A percentile compares a stretch with the other conserved stretches of the same genome.
phyloP scores from a whole-genome alignment of 2,797 vertebrate species.

The Danio kyathit region DNA sequence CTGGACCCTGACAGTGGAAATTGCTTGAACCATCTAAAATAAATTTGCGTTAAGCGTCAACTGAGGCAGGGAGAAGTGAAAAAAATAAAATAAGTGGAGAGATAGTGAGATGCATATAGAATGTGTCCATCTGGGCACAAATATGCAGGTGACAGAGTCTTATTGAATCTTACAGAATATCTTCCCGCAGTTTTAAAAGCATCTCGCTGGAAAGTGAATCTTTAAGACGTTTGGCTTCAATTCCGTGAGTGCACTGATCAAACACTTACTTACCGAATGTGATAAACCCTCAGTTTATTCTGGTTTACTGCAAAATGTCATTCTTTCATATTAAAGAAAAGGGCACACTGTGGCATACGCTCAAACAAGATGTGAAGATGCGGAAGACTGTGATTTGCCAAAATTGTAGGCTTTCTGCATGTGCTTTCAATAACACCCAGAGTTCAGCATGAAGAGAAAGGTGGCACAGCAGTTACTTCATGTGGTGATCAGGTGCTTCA shows the following conservation, averaged over 20 bases:
- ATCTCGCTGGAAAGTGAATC: slow-evolving; percentile 3
- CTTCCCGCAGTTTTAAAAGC: slow-evolving; percentile 1
- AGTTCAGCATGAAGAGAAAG: background rate
- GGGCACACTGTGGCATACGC: background rate
- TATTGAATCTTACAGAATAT: slow-evolving; percentile 2
- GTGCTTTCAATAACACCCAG: background rate
- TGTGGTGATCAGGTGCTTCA: too few species aligned
- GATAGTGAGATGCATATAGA: background rate
- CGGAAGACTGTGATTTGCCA: background rate
- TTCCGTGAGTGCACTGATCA: background rate
- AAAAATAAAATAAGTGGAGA: background rate
- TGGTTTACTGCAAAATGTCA: slow-evolving; percentile 8
- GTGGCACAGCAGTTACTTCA: background rate
- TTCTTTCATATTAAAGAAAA: background rate
- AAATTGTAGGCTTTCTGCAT: background rate
- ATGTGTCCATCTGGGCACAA: slow-evolving; percentile 10
- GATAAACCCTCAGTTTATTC: slow-evolving; percentile 3
- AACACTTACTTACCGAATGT: slow-evolving; percentile 14
- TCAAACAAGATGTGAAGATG: background rate
- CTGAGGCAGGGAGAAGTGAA: background rate
- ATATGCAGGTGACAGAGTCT: slow-evolving; percentile 8
- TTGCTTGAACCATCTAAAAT: slow-evolving; percentile 35
- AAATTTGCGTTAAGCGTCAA: slow-evolving; percentile 44
- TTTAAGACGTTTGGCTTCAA: background rate
- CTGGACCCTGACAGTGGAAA: slow-evolving; percentile 42